Base-by-base conservation (phyloP, 92 coral and sea anemone genomes). In the Muricea muricata region DNA sequence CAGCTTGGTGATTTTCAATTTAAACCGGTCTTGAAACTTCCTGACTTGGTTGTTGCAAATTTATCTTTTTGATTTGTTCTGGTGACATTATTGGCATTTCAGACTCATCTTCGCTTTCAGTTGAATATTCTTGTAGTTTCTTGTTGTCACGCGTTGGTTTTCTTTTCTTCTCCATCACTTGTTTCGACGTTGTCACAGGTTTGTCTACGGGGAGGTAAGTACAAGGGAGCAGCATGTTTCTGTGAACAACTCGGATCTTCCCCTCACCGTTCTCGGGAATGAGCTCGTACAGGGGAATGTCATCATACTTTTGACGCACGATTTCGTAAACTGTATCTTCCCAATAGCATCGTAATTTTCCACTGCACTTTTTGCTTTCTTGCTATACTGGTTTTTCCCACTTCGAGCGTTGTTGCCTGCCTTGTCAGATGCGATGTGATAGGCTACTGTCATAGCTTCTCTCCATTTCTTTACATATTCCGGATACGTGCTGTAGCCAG, bases 401-500 rank as follows among this genome's bases (percentile, higher is more conserved):
- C 75, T 32, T 46, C 2, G 3, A 31, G 70, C 70, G 37, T 61
- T 61, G 29, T 61, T 58, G n/a, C 24, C 33, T 61, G 70, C 70
- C 13, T 67, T 32, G 18, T 67, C 74, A 28, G 74, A 67, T 32
- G 74, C 74, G 5, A 67, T 41, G 8, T 67, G 45, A 45, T 67
- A 67, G 4, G 74, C 74, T 32, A 29, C 74, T 1, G 41, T 12
- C 74, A 67, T 67, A 7, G 84, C 45, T 35, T 58, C 72, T 58
- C 70, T 15, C 84, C 84, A 79, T 54, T 57, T 79, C 84, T 79
- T 79, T 13, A 79, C 84, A 58, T 79, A 79, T 37, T 79, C 84
- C 9, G 84, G 72, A 50, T 79, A 58, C 12, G 42, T 56, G 23
- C 45, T 41, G 37, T 55, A 34, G 13, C 84, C 84, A 17, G 66